Evolutionary conservation across 2,888 invertebrate species (phyloP).

Genomic region (Platycnemis pennipes): DNA sequence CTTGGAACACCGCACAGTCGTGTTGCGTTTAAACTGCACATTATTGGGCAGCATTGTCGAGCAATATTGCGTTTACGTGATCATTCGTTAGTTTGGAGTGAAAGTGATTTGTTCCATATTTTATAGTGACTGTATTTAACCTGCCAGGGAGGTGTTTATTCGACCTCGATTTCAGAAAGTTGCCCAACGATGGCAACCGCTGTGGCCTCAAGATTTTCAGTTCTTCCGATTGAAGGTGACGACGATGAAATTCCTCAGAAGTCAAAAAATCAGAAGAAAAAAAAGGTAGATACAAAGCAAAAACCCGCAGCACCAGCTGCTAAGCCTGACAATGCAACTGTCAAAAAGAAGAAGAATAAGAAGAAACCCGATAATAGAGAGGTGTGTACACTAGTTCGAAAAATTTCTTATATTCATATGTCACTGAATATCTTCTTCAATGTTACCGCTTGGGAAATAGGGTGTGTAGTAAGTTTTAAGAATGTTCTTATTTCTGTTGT

Average conservation of each 20-base stretch:
- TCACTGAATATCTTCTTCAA: too few species aligned
- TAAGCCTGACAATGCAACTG: slow-evolving; percentile 51
- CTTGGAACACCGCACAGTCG: not conserved
- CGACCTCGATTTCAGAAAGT: not conserved
- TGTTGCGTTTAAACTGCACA: not conserved
- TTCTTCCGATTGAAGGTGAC: slow-evolving; percentile 88
- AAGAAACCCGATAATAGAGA: slow-evolving; percentile 64
- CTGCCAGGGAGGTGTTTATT: not conserved
- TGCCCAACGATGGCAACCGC: slow-evolving; percentile 82
- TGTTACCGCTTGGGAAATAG: too few species aligned
- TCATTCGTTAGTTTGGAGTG: not conserved
- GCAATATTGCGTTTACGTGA: not conserved
- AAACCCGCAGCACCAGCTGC: slow-evolving; percentile 7
- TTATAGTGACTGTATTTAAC: not conserved
- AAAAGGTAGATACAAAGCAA: slow-evolving; percentile 44
- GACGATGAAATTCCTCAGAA: slow-evolving; percentile 78
- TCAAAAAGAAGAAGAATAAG: slow-evolving; percentile 69
- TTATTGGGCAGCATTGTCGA: not conserved
- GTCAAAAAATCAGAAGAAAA: slow-evolving; percentile 62
- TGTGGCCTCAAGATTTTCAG: slow-evolving; percentile 87
- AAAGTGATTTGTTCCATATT: not conserved
- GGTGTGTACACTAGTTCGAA: not conserved
- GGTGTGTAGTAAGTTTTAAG: not conserved
- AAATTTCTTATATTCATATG: not conserved
- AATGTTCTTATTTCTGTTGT: slow-evolving; percentile 73